Evolutionary conservation across 1,140 invertebrate species (phyloP).

Genomic region (Pteromalus puparum): DNA sequence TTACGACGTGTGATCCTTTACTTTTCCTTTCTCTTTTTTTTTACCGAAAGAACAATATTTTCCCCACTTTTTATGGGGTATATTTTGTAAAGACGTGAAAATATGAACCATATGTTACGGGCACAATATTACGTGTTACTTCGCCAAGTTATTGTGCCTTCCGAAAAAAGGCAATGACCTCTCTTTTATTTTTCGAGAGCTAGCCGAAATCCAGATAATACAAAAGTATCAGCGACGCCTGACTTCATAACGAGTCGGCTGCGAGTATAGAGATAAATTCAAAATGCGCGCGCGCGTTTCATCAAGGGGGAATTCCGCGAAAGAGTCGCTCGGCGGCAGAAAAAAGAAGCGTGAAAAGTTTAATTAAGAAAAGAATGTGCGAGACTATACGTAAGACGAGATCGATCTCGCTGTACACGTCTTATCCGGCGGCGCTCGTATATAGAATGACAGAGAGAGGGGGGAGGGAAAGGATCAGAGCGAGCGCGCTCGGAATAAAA

Average conservation of each 20-base stretch:
- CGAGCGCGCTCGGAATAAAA: slow-evolving; percentile 18
- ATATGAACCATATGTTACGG: not conserved
- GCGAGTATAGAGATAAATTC: not conserved
- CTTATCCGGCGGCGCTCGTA: slow-evolving; percentile 27
- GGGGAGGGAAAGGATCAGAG: slow-evolving; percentile 28
- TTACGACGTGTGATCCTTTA: slow-evolving; percentile 2
- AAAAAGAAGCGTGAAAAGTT: slow-evolving; percentile 49
- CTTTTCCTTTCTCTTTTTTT: not conserved
- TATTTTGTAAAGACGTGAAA: slow-evolving; percentile 33
- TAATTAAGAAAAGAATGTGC: slow-evolving; percentile 51
- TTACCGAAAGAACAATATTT: not conserved
- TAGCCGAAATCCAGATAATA: not conserved
- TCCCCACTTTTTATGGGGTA: slow-evolving; percentile 26
- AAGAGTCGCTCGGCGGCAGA: not conserved
- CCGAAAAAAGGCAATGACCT: not conserved
- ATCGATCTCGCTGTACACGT: slow-evolving; percentile 44
- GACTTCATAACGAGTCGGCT: not conserved
- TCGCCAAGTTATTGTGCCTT: not conserved
- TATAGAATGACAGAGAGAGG: slow-evolving; percentile 37
- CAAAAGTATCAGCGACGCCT: not conserved
- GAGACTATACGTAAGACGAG: slow-evolving; percentile 45
- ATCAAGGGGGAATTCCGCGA: not conserved
- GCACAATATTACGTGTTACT: not conserved
- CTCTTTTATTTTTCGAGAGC: not conserved
- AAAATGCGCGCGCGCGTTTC: not conserved